Conservation (phyloP, 2,797 vertebrate genomes). For the Anabacerthia variegaticeps region DNA sequence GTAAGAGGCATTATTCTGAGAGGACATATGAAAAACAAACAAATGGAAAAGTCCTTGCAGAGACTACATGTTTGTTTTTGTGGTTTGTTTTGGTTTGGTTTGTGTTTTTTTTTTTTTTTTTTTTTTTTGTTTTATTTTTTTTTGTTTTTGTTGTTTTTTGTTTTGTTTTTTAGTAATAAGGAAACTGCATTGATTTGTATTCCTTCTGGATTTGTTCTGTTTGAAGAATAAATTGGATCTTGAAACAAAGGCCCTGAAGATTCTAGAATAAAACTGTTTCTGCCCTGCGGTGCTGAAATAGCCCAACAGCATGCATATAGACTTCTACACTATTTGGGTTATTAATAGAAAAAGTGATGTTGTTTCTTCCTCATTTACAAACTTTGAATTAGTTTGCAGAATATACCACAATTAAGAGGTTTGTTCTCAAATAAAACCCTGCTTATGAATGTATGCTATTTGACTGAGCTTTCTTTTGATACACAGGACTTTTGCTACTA, state of each 20-base stretch:
- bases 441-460: background rate
- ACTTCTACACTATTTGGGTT: background rate
- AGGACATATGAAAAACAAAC: background rate
- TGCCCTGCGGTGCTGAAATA: background rate
- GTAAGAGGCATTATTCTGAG: background rate
- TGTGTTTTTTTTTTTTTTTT: too few relatives aligned
- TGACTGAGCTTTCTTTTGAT: background rate
- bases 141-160: too few relatives aligned
- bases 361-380: background rate
- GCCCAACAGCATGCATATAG: background rate
- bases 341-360: background rate
- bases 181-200: background rate
- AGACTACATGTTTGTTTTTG: background rate
- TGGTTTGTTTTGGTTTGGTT: too few relatives aligned
- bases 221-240: constrained; percentile 1
- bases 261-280: background rate
- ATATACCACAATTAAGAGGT: background rate
- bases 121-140: too few relatives aligned
- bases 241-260: background rate
- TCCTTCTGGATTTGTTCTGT: background rate
- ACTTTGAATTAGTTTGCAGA: background rate
- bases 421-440: background rate
- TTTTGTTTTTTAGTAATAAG: background rate
- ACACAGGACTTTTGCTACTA: background rate
- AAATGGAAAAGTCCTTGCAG: background rate